phyloP scores from a whole-genome alignment of 1,140 invertebrate species.

The Ceratina japonica region DNA sequence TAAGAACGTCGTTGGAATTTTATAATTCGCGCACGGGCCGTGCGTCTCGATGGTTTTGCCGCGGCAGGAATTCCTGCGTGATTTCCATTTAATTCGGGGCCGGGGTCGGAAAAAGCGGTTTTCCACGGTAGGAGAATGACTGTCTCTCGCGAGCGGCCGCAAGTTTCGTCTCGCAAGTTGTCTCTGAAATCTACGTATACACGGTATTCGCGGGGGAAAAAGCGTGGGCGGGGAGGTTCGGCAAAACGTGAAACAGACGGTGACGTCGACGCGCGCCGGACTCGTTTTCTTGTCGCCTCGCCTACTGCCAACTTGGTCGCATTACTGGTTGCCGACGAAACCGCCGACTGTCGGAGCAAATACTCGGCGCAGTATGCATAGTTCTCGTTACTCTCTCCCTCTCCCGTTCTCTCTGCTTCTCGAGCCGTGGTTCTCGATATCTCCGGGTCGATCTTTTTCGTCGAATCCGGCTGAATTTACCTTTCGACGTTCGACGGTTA shows the following conservation, averaged over 20 bases:
- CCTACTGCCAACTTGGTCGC: constrained; percentile 46
- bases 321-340: constrained; percentile 59
- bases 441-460: neutral
- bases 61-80: neutral
- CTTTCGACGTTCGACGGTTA: neutral
- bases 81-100: constrained; percentile 35
- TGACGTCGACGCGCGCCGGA: constrained; percentile 22
- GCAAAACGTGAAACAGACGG: constrained; percentile 65
- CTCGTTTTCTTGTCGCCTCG: constrained; percentile 47
- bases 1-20: constrained; percentile 38
- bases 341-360: constrained; percentile 52
- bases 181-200: constrained; percentile 26
- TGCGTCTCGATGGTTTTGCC: neutral
- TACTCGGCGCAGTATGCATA: constrained; percentile 54
- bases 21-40: constrained; percentile 7
- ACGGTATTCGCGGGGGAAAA: constrained; percentile 34
- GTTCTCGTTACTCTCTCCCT: constrained; percentile 31
- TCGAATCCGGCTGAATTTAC: neutral
- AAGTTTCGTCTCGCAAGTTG: constrained; percentile 9
- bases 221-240: constrained; percentile 40
- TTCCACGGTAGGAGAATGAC: constrained; percentile 14
- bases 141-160: constrained; percentile 25
- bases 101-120: constrained; percentile 4
- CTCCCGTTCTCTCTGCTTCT: neutral
- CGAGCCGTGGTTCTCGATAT: constrained; percentile 6